Evolutionary conservation across 2,113 vertebrate genomes (phyloP), one percentile per base, ranked within the genome.

Genomic region (Sinocyclocheilus anshuiensis): DNA sequence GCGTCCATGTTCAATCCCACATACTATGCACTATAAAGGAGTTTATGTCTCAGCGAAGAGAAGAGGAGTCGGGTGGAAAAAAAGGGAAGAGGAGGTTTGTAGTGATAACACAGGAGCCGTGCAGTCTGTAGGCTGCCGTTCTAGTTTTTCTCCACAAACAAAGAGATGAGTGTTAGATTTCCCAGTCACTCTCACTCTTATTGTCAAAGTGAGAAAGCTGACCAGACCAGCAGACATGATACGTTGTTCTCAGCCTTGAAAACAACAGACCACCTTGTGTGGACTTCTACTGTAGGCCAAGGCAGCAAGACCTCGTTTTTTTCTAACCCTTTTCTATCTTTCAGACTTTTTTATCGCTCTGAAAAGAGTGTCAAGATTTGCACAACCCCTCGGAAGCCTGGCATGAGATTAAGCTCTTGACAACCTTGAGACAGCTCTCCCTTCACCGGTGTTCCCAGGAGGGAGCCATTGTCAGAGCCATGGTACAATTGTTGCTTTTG

Each of bases 81-180:
- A 81, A 88, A 72, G 72, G 75, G 81, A 86, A 86, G 93, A 93
- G 92, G 94, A 95, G 94, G 93, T 93, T 90, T 92, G 93, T 88
- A 89, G 93, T 93, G 94, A 96, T 96, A 96, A 95, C 92, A 92
- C 87, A 93, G 95, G 95, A 96, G 95, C 92, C 95, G 94, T 91
- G 86, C 87, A 94, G 95, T 96, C 95, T 96, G 94, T 91, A 90
- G 90, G 91, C 93, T 92, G 91, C 92, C 93, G 91, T 90, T 94
- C 89, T 91, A 92, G 92, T 91, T 95, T 94, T 94, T 90, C 90
- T 91, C 91, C 94, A 12, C 84, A 82, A 90, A 96, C 95, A 96
- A 96, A 96, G 94, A 86, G 94, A 93, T 92, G 94, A 95, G 94
- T 95, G 93, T 95, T 96, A 92, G 93, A 95, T 94, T 95, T 92